Percentiles rank a stretch among this genome's conserved stretches.
Conservation (phyloP, 2,113 vertebrate species). For the Zapus hudsonius region DNA sequence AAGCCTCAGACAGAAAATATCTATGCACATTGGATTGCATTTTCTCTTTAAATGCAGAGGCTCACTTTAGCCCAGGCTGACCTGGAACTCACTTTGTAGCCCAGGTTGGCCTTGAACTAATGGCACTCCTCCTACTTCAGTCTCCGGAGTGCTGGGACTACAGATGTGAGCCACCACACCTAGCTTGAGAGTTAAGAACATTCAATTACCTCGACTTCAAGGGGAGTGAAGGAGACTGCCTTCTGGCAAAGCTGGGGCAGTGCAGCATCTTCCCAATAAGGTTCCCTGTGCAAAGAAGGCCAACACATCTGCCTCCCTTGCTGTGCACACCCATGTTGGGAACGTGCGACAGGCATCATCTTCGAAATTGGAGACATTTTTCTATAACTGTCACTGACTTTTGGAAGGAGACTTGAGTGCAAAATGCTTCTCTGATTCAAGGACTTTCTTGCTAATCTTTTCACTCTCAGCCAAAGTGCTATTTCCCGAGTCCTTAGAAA, state of each 20-base stretch:
- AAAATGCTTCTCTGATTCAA: background rate
- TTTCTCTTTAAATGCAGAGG: too few relatives aligned
- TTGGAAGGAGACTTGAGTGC: background rate
- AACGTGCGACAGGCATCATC: background rate
- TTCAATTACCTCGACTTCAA: background rate
- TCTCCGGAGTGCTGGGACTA: too few relatives aligned
- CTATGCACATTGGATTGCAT: background rate
- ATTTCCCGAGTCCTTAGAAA: background rate
- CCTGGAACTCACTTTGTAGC: too few relatives aligned
- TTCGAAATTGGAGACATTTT: background rate
- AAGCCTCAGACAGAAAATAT: constrained; percentile 24
- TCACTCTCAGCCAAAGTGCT: background rate
- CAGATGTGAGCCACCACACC: too few relatives aligned
- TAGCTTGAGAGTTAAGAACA: background rate
- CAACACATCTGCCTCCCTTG: background rate
- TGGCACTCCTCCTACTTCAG: too few relatives aligned
- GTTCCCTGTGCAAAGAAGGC: background rate
- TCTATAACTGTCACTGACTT: background rate
- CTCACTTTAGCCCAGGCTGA: too few relatives aligned
- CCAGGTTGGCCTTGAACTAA: too few relatives aligned
- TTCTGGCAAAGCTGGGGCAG: constrained; percentile 16
- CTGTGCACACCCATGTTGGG: background rate
- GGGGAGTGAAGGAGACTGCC: background rate
- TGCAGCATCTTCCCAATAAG: background rate
- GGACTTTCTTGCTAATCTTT: background rate